These are phyloP conservation scores for Bufotes viridis DNA, from an alignment of 2,797 vertebrate genomes.

Conservation along the genomic window DNA sequence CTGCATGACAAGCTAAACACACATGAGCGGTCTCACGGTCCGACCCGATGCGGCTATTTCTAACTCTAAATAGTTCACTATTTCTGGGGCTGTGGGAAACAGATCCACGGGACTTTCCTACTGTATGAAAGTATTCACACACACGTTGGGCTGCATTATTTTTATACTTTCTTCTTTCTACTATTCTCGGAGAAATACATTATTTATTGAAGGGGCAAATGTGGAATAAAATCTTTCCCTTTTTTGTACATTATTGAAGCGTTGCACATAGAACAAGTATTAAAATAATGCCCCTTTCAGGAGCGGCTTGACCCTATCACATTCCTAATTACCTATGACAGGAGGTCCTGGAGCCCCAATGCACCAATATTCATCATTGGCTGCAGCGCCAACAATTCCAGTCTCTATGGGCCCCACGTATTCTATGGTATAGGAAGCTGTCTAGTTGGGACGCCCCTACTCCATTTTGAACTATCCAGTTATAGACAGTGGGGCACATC, in stretches of 20 bases:
- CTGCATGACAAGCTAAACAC: background rate
- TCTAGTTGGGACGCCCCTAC: no score
- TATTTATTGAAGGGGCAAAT: background rate
- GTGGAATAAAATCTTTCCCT: background rate
- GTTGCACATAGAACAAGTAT: background rate
- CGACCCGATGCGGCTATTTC: constrained; percentile 25
- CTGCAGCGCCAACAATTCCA: no score
- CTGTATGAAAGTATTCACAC: background rate
- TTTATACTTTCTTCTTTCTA: constrained; percentile 10
- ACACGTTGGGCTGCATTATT: background rate
- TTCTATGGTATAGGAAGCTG: no score
- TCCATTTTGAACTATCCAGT: background rate
- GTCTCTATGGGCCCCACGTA: no score
- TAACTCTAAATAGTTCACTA: constrained; percentile 45
- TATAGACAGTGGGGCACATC: no score
- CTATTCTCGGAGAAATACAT: background rate
- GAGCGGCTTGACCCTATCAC: background rate
- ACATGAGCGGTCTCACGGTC: constrained; percentile 13
- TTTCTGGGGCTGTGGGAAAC: constrained; percentile 56
- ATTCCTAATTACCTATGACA: background rate
- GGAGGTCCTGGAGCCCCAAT: background rate
- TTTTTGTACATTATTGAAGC: background rate
- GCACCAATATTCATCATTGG: no score
- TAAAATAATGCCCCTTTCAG: background rate
- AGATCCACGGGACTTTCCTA: background rate